Percentiles rank a stretch among this genome's conserved stretches.
phyloP scores from a whole-genome alignment of 2,113 vertebrate genomes.

The Festucalex cinctus region DNA sequence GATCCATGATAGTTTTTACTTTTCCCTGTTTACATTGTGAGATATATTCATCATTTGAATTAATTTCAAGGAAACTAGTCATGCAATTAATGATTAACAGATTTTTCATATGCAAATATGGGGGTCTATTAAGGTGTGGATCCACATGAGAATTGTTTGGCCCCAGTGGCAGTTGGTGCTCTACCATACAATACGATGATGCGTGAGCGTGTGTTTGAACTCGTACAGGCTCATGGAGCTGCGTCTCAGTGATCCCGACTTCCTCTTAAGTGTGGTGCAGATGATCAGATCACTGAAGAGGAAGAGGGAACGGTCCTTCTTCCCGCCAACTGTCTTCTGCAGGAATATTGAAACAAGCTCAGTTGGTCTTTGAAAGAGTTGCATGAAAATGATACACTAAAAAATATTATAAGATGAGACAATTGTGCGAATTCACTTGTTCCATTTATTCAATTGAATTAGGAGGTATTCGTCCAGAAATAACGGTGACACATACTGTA shows the following conservation, averaged over 20 bases:
- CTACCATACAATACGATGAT: no score
- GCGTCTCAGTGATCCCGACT: conserved; percentile 93
- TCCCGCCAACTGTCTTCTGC: conserved; percentile 91
- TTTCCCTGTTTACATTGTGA: background rate
- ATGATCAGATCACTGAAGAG: conserved; percentile 94
- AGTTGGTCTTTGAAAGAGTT: background rate
- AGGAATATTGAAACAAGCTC: conserved; percentile 10
- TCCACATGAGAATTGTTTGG: background rate
- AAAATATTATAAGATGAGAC: background rate
- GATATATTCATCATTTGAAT: background rate
- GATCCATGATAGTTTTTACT: background rate
- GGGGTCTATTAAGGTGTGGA: background rate
- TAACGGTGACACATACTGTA: background rate
- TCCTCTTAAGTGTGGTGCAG: conserved; percentile 95
- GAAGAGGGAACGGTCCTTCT: conserved; percentile 97
- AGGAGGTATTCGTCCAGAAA: background rate
- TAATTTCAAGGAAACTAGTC: background rate
- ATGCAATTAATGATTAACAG: background rate
- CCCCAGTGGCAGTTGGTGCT: background rate
- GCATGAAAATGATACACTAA: background rate
- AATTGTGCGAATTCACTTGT: background rate
- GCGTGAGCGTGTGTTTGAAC: background rate
- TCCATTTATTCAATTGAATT: background rate
- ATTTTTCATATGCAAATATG: no score
- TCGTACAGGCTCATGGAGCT: conserved; percentile 98